Conservation (phyloP, 2,113 vertebrate genomes). For the Anoplopoma fimbria region DNA sequence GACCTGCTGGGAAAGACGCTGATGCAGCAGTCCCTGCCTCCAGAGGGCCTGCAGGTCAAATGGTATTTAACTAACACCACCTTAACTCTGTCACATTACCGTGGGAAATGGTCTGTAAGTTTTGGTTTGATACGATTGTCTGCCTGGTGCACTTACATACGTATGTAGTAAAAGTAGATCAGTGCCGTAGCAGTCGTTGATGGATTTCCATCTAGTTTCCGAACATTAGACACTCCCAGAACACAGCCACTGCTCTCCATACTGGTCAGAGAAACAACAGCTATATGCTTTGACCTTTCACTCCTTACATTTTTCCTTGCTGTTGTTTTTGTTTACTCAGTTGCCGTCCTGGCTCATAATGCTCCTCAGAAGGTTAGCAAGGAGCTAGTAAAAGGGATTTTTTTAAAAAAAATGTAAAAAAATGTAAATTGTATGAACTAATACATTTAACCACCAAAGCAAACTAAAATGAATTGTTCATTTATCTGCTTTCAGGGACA, state of each 20-base stretch:
- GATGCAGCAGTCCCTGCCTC: constrained; percentile 95
- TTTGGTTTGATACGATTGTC: neutral
- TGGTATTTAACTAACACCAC: constrained; percentile 83
- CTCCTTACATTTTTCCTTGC: neutral
- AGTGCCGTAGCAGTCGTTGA: neutral
- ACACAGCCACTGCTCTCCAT: neutral
- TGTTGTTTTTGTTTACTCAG: neutral
- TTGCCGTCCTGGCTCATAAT: neutral
- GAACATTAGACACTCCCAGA: neutral
- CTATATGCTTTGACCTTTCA: neutral
- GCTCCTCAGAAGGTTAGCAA: neutral
- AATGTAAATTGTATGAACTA: neutral
- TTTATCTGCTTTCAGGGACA: constrained; percentile 86
- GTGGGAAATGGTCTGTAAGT: neutral
- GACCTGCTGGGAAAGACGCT: constrained; percentile 95
- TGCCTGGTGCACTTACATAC: neutral
- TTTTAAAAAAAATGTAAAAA: too few species aligned
- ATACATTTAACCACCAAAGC: neutral
- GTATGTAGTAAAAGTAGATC: neutral
- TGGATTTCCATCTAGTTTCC: neutral
- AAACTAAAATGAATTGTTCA: neutral
- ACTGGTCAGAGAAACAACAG: neutral
- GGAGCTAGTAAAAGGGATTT: neutral
- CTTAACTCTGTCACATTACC: neutral
- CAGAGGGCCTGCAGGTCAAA: constrained; percentile 93